A percentile compares a stretch with the other conserved stretches of the same genome.
Conservation (phyloP, 1,140 invertebrate genomes). For the Heliconius hermathena region DNA sequence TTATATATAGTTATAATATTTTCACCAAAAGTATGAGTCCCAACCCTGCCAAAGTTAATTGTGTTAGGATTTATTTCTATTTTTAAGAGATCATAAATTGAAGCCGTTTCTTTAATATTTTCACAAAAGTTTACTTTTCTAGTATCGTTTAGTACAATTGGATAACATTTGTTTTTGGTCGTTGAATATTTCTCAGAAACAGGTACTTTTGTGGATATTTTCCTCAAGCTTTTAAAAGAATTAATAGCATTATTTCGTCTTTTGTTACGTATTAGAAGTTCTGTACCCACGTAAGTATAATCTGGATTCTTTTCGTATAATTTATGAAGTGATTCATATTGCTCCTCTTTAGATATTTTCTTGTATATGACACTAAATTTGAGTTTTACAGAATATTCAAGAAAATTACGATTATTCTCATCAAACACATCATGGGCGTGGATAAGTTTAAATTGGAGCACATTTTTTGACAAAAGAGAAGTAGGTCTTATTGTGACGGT, state of each 20-base stretch:
- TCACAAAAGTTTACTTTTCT: conserved; percentile 53
- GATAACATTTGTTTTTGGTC: conserved; percentile 48
- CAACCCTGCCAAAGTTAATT: conserved; percentile 67
- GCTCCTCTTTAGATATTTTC: conserved; percentile 41
- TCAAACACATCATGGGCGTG: conserved; percentile 51
- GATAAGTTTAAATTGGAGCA: conserved; percentile 57
- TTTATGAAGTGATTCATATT: conserved; percentile 65
- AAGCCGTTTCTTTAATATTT: conserved; percentile 33
- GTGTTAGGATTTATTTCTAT: conserved; percentile 54
- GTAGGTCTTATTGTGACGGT: conserved; percentile 58
- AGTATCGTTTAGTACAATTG: conserved; percentile 30
- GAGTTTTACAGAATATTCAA: conserved; percentile 53
- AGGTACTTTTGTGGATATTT: conserved; percentile 39
- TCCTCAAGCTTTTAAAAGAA: conserved; percentile 51
- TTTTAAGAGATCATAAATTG: conserved; percentile 59
- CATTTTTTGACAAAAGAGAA: conserved; percentile 52
- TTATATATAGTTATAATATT: conserved; percentile 59
- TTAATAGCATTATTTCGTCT: conserved; percentile 46
- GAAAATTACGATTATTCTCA: conserved; percentile 49
- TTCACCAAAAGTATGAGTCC: conserved; percentile 58
- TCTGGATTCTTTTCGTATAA: conserved; percentile 50
- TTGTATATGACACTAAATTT: conserved; percentile 53
- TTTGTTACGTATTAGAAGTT: conserved; percentile 46
- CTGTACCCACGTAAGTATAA: conserved; percentile 62
- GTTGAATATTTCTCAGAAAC: conserved; percentile 47